A percentile compares a stretch with the other conserved stretches of the same genome.
phyloP scores from a whole-genome alignment of 2,888 invertebrate species.

The Meteorus cinctellus region DNA sequence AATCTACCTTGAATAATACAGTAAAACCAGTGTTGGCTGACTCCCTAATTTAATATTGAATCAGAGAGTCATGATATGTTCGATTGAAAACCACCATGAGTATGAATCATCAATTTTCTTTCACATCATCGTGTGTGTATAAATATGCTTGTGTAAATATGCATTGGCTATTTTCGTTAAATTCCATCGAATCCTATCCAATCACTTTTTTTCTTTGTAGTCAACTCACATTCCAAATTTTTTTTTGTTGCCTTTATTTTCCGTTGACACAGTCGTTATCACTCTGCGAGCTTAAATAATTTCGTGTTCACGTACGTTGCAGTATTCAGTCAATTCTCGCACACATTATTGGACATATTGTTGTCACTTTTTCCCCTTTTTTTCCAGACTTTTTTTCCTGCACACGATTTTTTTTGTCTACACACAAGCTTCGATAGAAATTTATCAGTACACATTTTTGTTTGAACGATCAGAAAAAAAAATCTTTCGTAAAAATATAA shows the following conservation, averaged over 20 bases:
- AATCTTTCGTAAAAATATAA: background rate
- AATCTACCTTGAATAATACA: slow-evolving; percentile 59
- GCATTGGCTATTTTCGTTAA: background rate
- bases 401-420: background rate
- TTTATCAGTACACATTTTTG: background rate
- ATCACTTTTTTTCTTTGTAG: background rate
- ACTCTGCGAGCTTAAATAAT: slow-evolving; percentile 11
- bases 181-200: background rate
- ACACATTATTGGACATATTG: background rate
- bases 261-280: background rate
- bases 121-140: slow-evolving; percentile 21
- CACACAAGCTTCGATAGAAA: background rate
- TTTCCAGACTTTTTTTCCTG: background rate
- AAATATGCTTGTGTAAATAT: slow-evolving; percentile 22
- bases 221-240: background rate
- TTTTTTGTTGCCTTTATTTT: background rate
- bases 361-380: background rate
- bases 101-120: slow-evolving; percentile 39
- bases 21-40: slow-evolving; percentile 60
- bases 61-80: slow-evolving; percentile 65
- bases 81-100: slow-evolving; percentile 61
- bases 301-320: slow-evolving; percentile 11
- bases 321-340: slow-evolving; percentile 33
- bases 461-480: background rate
- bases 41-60: slow-evolving; percentile 47